A percentile compares a stretch with the other conserved stretches of the same genome.
These are phyloP conservation scores for Tigriopus californicus DNA, from an alignment of 2,888 invertebrate species.

Conservation along the genomic window DNA sequence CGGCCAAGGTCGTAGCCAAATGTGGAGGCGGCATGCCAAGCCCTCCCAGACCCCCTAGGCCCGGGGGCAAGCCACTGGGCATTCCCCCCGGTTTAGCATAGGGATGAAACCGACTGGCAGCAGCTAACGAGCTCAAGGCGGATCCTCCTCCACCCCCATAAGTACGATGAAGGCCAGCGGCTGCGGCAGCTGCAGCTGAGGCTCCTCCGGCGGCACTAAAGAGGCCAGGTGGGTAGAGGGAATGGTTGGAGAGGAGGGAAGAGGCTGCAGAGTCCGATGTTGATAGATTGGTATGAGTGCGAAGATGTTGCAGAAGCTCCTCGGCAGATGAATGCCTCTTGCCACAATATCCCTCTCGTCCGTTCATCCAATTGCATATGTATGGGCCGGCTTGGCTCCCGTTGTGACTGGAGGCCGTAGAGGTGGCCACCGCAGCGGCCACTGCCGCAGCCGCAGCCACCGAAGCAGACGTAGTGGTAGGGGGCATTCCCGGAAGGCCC, in stretches of 20 bases:
- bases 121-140: conserved; percentile 42
- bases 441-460: not conserved
- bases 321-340: conserved; percentile 81
- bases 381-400: conserved; percentile 41
- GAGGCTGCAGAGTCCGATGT: not conserved
- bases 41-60: not conserved
- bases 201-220: not conserved
- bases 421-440: not conserved
- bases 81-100: conserved; percentile 61
- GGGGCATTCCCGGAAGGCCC: not conserved
- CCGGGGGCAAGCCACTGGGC: conserved; percentile 22
- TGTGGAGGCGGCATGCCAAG: not conserved
- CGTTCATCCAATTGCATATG: conserved; percentile 86
- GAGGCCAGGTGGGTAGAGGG: not conserved
- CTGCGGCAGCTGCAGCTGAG: not conserved
- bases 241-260: not conserved
- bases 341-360: conserved; percentile 63
- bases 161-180: not conserved
- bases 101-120: conserved; percentile 72
- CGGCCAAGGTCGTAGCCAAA: not conserved
- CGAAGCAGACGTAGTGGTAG: not conserved
- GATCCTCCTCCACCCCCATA: conserved; percentile 19
- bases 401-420: not conserved
- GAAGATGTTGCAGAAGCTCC: conserved; percentile 73
- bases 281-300: conserved; percentile 62